Conservation (phyloP, 2,113 vertebrate species). For the Naja naja region DNA sequence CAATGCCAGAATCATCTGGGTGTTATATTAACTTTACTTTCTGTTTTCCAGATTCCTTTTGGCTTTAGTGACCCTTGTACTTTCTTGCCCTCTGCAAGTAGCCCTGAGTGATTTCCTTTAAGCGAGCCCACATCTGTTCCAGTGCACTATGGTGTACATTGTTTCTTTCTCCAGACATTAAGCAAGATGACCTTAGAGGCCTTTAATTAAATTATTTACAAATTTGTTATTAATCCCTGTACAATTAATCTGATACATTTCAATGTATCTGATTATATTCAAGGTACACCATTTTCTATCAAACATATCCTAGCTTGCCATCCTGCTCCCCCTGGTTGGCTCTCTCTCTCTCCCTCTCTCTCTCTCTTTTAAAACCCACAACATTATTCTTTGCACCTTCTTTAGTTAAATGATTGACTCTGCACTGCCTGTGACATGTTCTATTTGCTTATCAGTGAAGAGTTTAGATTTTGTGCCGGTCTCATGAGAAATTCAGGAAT, state of each 20-base stretch:
- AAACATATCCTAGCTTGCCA: neutral
- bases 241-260: neutral
- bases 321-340: neutral
- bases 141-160: neutral
- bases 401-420: constrained; percentile 26
- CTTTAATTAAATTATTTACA: neutral
- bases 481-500: constrained; percentile 49
- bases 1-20: neutral
- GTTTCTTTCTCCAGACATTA: neutral
- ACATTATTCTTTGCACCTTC: constrained; percentile 2
- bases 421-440: constrained; percentile 34
- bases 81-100: neutral
- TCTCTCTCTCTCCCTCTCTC: neutral
- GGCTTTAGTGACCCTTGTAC: neutral
- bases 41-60: neutral
- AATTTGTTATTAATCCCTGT: neutral
- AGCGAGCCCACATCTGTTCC: neutral
- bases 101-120: neutral
- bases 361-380: neutral
- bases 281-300: neutral
- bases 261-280: too few relatives aligned
- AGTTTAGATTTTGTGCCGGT: constrained; percentile 36
- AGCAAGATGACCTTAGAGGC: neutral
- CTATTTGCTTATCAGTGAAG: constrained; percentile 40
- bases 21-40: neutral